A percentile compares a stretch with the other conserved stretches of the same genome.
These are phyloP conservation scores for Cremastinae sp. DNA, from an alignment of 2,888 invertebrate species.

Conservation along the genomic window DNA sequence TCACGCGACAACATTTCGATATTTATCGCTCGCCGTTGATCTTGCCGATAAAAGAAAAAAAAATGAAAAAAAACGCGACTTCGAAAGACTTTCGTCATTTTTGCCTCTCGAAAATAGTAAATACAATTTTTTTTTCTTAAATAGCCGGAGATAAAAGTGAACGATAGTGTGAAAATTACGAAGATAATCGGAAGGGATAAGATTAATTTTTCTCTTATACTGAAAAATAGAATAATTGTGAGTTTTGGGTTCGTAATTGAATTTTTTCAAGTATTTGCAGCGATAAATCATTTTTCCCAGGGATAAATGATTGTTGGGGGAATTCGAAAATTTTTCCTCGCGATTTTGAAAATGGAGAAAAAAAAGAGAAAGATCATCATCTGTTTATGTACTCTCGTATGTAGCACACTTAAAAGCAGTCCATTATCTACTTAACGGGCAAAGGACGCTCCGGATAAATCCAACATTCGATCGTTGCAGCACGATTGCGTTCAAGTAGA, in stretches of 20 bases:
- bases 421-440: slow-evolving; percentile 44
- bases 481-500: neutral
- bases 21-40: too few species aligned
- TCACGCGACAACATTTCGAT: too few species aligned
- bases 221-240: slow-evolving; percentile 18
- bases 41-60: too few species aligned
- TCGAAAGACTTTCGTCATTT: neutral
- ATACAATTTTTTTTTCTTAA: neutral
- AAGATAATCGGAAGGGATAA: slow-evolving; percentile 40
- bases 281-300: too few species aligned
- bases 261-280: neutral
- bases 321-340: too few species aligned
- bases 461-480: slow-evolving; percentile 23
- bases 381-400: slow-evolving; percentile 20
- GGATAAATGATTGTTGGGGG: too few species aligned
- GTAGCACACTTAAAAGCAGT: slow-evolving; percentile 20
- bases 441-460: slow-evolving; percentile 25
- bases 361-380: neutral
- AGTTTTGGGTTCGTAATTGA: slow-evolving; percentile 1
- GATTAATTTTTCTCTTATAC: slow-evolving; percentile 27
- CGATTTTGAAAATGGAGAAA: too few species aligned
- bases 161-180: slow-evolving; percentile 1
- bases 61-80: too few species aligned
- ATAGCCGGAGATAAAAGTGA: neutral
- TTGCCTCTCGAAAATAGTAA: neutral